Evolutionary conservation across 1,140 invertebrate genomes (phyloP), one percentile per base, ranked within the genome.

Genomic region (Steinernema khuongi): DNA sequence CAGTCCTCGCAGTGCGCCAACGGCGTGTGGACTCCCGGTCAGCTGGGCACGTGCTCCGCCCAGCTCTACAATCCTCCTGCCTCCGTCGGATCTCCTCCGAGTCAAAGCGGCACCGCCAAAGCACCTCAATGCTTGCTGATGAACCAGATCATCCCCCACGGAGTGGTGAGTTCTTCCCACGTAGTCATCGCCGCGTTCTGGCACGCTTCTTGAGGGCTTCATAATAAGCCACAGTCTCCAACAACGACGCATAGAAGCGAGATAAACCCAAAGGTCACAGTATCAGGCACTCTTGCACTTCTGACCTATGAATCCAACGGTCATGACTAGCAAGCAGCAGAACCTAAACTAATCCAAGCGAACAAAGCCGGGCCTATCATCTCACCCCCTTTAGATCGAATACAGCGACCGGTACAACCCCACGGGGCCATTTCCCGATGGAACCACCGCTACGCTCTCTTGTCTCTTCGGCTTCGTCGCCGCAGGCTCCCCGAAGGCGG

Each of bases 391-490:
- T 22, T 26, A 60, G 50, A 60, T 60, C 4, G 50, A 43, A 31
- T 44, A 31, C 31, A 33, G 41, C 28, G 71, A 72, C 28, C 31
- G 44, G 11, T 72, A 67, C 22, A 72, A 72, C 22, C 19, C 71
- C 0, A 72, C 44, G 17, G 71, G 71, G 14, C 71, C 71, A 4
- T 72, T 72, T 26, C 26, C 44, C 14, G 41, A n/a, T 30, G 29
- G 60, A n/a, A 36, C 33, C 1, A 66, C 31, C 18, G 71, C 71
- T 17, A 30, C 43, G 19, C 30, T 72, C 1, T 67, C 28, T 18
- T 72, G 71, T 26, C 28, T 31, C 14, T 72, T 72, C 22, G 71
- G 71, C 4, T 60, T 60, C 50, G 50, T 60, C 50, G 50, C 26
- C 22, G 4, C 11, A 14, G 50, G 50, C 14, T n/a, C 7, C 11